These are phyloP conservation scores for Parauchenoglanis punctatus DNA, from an alignment of 2,797 vertebrate genomes.

Conservation along the genomic window DNA sequence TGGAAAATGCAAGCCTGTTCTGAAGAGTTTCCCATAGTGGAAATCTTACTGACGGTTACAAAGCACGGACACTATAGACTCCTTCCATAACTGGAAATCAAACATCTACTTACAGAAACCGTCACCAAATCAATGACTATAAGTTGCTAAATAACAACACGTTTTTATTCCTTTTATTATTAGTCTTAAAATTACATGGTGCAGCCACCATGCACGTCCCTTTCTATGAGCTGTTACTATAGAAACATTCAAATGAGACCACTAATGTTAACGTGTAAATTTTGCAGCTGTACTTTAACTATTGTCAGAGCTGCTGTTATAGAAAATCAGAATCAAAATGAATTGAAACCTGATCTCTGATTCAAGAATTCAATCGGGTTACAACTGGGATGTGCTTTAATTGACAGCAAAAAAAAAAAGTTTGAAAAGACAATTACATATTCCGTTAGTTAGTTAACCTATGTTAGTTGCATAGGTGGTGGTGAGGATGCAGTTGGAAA, in stretches of 20 bases:
- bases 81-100: background rate
- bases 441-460: too few relatives aligned
- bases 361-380: too few relatives aligned
- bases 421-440: too few relatives aligned
- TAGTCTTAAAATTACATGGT: background rate
- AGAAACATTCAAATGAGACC: background rate
- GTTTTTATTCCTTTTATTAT: too few relatives aligned
- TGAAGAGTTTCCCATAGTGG: background rate
- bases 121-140: background rate
- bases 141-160: background rate
- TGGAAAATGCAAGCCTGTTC: background rate
- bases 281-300: background rate
- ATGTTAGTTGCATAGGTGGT: too few relatives aligned
- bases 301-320: background rate
- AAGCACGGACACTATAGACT: background rate
- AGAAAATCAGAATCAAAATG: too few relatives aligned
- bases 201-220: background rate
- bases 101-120: background rate
- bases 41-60: background rate
- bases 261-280: background rate
- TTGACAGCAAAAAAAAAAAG: too few relatives aligned
- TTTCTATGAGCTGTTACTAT: background rate
- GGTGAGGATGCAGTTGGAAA: too few relatives aligned
- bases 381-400: too few relatives aligned
- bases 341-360: too few relatives aligned